Conservation (phyloP, 2,888 invertebrate species). For the Tillus elongatus region DNA sequence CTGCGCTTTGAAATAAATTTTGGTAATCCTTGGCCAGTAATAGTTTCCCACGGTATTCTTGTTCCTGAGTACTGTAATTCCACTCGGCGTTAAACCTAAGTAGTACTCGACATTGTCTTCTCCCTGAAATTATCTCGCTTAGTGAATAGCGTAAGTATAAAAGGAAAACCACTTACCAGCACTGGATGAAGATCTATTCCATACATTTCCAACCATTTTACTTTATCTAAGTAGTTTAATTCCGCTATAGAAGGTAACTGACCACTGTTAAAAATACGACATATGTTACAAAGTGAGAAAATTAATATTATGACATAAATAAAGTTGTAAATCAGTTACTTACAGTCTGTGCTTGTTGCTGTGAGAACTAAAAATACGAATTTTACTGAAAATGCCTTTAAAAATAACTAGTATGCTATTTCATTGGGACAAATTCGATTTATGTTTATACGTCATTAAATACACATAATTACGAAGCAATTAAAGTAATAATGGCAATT, state of each 20-base stretch:
- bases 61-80: conserved; percentile 87
- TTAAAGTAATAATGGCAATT: no score
- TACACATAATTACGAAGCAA: no score
- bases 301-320: no score
- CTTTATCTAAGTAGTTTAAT: conserved; percentile 90
- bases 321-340: no score
- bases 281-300: no score
- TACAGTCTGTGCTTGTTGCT: no score
- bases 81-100: conserved; percentile 90
- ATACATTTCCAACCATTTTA: conserved; percentile 98
- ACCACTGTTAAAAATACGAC: conserved; percentile 51
- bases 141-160: no score
- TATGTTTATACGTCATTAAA: no score
- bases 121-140: conserved; percentile 53
- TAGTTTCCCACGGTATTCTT: conserved; percentile 96
- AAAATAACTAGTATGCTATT: no score
- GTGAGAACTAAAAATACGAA: no score
- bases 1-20: conserved; percentile 92
- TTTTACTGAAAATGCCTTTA: no score
- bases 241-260: conserved; percentile 88
- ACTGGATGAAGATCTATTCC: conserved; percentile 96
- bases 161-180: conserved; percentile 49
- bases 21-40: conserved; percentile 96
- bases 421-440: no score
- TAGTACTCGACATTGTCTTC: conserved; percentile 96